Conservation (phyloP, 1,140 invertebrate genomes). For the Piezodorus guildinii region DNA sequence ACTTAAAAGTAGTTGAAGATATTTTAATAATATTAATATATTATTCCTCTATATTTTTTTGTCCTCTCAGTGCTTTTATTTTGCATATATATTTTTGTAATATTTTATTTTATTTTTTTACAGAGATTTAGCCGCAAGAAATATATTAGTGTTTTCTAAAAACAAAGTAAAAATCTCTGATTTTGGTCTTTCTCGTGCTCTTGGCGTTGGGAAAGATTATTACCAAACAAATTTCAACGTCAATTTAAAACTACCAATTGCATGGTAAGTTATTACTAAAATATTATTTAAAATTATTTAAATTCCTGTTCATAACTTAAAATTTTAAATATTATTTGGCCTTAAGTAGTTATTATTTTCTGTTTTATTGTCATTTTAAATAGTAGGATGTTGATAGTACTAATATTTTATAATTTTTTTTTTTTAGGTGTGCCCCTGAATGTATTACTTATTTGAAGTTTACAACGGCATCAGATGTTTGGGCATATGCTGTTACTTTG, state of each 20-base stretch:
- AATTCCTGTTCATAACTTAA: too few relatives aligned
- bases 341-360: too few relatives aligned
- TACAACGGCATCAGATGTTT: conserved; percentile 91
- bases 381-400: too few relatives aligned
- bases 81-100: too few relatives aligned
- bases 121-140: conserved; percentile 85
- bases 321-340: too few relatives aligned
- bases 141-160: conserved; percentile 91
- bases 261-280: conserved; percentile 57
- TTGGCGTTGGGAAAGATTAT: conserved; percentile 97
- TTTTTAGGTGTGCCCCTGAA: conserved; percentile 82
- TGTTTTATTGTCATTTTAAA: too few relatives aligned
- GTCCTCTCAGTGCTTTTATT: too few relatives aligned
- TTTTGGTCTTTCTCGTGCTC: conserved; percentile 85
- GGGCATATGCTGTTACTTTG: conserved; percentile 94
- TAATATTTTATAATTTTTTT: too few relatives aligned
- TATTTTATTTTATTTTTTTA: conserved; percentile 30
- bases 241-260: conserved; percentile 93
- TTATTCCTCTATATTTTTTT: too few relatives aligned
- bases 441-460: conserved; percentile 93
- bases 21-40: too few relatives aligned
- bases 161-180: conserved; percentile 97
- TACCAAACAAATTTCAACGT: conserved; percentile 98
- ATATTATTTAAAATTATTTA: too few relatives aligned
- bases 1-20: too few relatives aligned